These are phyloP conservation scores for Asarcornis scutulata DNA, from an alignment of 2,113 vertebrate genomes.

Conservation along the genomic window DNA sequence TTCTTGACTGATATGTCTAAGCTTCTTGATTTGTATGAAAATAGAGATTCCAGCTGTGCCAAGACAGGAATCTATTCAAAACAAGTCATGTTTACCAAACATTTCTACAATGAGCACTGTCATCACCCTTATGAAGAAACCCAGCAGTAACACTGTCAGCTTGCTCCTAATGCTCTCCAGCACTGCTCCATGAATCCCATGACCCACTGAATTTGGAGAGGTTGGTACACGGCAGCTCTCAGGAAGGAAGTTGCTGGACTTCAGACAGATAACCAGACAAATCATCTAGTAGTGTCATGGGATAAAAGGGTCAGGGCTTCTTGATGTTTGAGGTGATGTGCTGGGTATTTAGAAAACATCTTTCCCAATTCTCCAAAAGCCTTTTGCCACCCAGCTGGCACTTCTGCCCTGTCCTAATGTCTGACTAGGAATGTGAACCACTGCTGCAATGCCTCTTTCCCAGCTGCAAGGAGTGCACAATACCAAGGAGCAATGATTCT, in stretches of 20 bases:
- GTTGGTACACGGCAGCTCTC: accelerated
- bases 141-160: background rate
- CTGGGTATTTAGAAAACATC: background rate
- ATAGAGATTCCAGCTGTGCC: background rate
- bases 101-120: background rate
- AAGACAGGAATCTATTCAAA: background rate
- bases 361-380: background rate
- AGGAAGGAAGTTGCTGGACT: background rate
- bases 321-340: background rate
- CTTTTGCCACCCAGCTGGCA: background rate
- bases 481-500: accelerated
- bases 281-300: background rate
- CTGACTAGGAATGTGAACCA: accelerated
- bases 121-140: background rate
- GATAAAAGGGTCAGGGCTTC: background rate
- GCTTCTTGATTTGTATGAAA: background rate
- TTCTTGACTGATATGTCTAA: background rate
- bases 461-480: background rate
- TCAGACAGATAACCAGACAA: background rate
- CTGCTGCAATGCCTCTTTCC: accelerated
- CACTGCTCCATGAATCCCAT: background rate
- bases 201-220: background rate
- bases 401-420: background rate
- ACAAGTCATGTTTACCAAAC: background rate
- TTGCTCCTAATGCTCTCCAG: background rate